A percentile compares a stretch with the other conserved stretches of the same genome.
These are phyloP conservation scores for Linurgus olivaceus DNA, from an alignment of 2,797 vertebrate species.

Conservation along the genomic window DNA sequence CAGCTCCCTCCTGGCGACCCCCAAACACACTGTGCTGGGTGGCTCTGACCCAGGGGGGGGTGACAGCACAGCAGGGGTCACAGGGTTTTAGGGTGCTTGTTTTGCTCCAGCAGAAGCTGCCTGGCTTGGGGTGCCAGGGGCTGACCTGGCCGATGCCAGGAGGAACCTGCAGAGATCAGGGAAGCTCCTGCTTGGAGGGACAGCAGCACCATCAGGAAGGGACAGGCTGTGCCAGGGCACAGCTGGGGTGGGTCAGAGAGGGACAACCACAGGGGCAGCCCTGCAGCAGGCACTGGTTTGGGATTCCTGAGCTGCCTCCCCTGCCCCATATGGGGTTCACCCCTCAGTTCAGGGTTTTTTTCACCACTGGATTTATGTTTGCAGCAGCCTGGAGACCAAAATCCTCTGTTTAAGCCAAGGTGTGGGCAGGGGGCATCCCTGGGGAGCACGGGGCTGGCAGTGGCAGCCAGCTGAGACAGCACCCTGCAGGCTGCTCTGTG, in stretches of 20 bases:
- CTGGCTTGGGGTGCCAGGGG: background rate
- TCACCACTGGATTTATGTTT: background rate
- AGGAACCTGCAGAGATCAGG: accelerated
- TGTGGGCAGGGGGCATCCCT: background rate
- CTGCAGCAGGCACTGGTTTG: background rate
- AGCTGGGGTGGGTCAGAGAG: background rate
- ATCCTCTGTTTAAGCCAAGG: background rate
- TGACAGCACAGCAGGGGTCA: background rate
- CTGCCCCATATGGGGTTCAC: accelerated
- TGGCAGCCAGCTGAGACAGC: background rate
- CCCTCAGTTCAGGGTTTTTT: background rate
- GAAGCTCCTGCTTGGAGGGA: accelerated
- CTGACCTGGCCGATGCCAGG: background rate
- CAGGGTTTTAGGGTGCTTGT: background rate
- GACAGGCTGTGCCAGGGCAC: accelerated
- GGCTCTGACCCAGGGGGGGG: accelerated
- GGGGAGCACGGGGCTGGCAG: background rate
- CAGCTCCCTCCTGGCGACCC: background rate
- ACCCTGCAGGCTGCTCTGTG: background rate
- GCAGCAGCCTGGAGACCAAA: background rate
- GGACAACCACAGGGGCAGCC: background rate
- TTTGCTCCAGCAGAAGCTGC: background rate
- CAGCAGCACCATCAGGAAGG: background rate
- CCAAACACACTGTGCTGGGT: accelerated
- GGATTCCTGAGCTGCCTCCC: background rate